These are phyloP conservation scores for Nomia melanderi DNA, from an alignment of 1,140 invertebrate genomes.

Conservation along the genomic window DNA sequence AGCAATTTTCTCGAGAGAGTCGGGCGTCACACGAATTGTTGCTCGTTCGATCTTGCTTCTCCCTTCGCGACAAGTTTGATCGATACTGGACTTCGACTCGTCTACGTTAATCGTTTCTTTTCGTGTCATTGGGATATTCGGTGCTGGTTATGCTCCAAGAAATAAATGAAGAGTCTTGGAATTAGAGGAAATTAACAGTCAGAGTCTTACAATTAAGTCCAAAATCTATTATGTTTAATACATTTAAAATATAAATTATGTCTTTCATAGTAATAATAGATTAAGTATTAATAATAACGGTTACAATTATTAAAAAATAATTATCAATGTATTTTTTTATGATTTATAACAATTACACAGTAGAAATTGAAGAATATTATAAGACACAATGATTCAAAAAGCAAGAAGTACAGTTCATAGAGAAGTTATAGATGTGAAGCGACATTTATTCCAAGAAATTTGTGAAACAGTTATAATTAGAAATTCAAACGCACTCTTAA, in stretches of 20 bases:
- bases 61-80: slow-evolving; percentile 51
- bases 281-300: too few species aligned
- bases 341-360: too few species aligned
- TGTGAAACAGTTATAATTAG: slow-evolving; percentile 2
- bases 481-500: neutral
- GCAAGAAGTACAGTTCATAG: neutral
- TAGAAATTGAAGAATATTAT: neutral
- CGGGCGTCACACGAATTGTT: slow-evolving; percentile 46
- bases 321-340: too few species aligned
- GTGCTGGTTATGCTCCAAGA: neutral
- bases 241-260: too few species aligned
- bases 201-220: too few species aligned
- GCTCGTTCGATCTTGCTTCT: slow-evolving; percentile 55
- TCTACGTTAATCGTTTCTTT: slow-evolving; percentile 31
- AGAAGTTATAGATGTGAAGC: neutral
- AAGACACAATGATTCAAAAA: neutral
- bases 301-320: too few species aligned
- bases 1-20: slow-evolving; percentile 72
- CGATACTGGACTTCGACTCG: slow-evolving; percentile 27
- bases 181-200: too few species aligned
- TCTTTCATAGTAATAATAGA: too few species aligned
- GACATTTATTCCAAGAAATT: neutral
- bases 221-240: too few species aligned
- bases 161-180: neutral
- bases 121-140: neutral